phyloP scores from a whole-genome alignment of 2,888 invertebrate species.

The Endotricha flammealis region DNA sequence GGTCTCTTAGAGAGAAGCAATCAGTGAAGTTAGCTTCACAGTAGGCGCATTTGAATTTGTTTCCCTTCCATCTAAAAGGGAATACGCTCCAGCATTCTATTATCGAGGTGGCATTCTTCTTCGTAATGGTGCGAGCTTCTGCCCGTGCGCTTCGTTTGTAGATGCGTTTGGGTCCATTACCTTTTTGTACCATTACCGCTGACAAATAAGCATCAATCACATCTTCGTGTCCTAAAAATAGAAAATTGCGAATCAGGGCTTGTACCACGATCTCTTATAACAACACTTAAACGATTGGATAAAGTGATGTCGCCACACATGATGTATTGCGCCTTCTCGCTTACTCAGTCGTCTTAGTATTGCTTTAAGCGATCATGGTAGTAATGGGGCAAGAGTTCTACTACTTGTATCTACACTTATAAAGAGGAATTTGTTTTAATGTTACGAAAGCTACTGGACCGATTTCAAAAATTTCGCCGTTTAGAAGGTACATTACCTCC shows the following conservation, averaged over 20 bases:
- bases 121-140: slow-evolving; percentile 55
- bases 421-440: too few species aligned
- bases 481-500: too few species aligned
- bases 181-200: slow-evolving; percentile 19
- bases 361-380: too few species aligned
- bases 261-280: too few species aligned
- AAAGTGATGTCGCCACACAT: too few species aligned
- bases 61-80: slow-evolving; percentile 65
- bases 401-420: too few species aligned
- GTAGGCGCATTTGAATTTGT: slow-evolving; percentile 62
- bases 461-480: too few species aligned
- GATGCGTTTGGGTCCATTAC: slow-evolving; percentile 30
- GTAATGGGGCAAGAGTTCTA: too few species aligned
- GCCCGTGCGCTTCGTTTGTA: slow-evolving; percentile 58
- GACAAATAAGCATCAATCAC: slow-evolving; percentile 35
- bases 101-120: slow-evolving; percentile 57
- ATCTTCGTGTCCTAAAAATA: slow-evolving; percentile 64
- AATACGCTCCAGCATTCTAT: slow-evolving; percentile 58
- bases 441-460: too few species aligned
- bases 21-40: slow-evolving; percentile 61
- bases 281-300: too few species aligned
- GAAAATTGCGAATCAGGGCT: slow-evolving; percentile 51
- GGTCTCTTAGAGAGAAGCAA: slow-evolving; percentile 44
- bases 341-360: slow-evolving; percentile 13
- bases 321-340: neutral